phyloP scores from a whole-genome alignment of 2,888 invertebrate species.

The Villa cingulata region DNA sequence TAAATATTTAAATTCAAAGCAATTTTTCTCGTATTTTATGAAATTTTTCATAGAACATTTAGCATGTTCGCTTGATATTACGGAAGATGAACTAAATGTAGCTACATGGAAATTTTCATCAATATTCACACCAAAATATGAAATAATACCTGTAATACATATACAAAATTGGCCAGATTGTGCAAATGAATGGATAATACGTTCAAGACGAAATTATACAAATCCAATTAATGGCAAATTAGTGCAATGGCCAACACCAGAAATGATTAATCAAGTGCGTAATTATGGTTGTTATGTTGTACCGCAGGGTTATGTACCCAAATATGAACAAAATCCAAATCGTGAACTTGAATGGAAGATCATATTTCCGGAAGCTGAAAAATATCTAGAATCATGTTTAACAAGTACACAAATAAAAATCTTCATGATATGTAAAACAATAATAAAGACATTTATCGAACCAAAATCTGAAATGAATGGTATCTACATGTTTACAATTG shows the following conservation, averaged over 20 bases:
- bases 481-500: constrained; percentile 47
- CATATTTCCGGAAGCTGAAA: constrained; percentile 61
- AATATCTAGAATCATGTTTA: constrained; percentile 57
- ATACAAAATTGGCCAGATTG: constrained; percentile 55
- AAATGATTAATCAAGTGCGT: constrained; percentile 51
- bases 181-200: constrained; percentile 52
- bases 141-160: constrained; percentile 55
- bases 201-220: constrained; percentile 42
- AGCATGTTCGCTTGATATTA: constrained; percentile 44
- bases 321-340: constrained; percentile 45
- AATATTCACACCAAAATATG: constrained; percentile 50
- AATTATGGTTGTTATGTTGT: constrained; percentile 54
- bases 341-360: constrained; percentile 65
- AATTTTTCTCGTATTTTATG: constrained; percentile 56
- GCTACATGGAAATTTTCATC: constrained; percentile 51
- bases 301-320: constrained; percentile 54
- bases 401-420: constrained; percentile 57
- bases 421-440: constrained; percentile 50
- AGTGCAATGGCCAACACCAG: constrained; percentile 55
- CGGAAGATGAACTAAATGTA: constrained; percentile 39
- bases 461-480: constrained; percentile 38
- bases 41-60: constrained; percentile 46
- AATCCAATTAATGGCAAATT: constrained; percentile 45
- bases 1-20: constrained; percentile 44
- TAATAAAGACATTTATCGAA: constrained; percentile 62